phyloP scores from a whole-genome alignment of 1,140 invertebrate genomes.

The Lepidostoma basale region DNA sequence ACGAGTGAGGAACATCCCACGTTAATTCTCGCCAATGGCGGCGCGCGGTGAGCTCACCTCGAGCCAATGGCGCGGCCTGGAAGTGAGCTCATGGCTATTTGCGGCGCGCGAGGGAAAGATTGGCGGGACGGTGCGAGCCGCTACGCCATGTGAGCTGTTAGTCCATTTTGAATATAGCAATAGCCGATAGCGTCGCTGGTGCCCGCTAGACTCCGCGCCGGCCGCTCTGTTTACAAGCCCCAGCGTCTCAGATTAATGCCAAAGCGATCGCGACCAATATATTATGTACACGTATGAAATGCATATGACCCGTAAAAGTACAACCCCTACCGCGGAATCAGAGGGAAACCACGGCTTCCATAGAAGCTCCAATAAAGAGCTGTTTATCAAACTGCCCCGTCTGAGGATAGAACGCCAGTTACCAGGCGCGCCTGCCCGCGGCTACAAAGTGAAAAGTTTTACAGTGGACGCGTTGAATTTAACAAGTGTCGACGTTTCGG shows the following conservation, averaged over 20 bases:
- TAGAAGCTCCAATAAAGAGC: slow-evolving; percentile 1
- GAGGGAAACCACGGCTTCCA: slow-evolving; percentile 8
- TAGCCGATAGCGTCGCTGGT: neutral
- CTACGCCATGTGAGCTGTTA: slow-evolving; percentile 29
- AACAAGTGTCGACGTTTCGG: neutral
- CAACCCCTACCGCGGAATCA: slow-evolving; percentile 6
- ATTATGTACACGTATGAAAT: slow-evolving; percentile 31
- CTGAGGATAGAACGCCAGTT: neutral
- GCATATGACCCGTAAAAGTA: slow-evolving; percentile 18
- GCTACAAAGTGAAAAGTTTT: neutral
- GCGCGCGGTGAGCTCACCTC: slow-evolving; percentile 1
- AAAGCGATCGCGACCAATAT: slow-evolving; percentile 23
- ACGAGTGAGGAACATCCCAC: neutral
- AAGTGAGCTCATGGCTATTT: slow-evolving; percentile 28
- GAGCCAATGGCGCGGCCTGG: neutral
- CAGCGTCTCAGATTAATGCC: neutral
- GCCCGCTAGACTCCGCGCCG: neutral
- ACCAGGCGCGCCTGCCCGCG: neutral
- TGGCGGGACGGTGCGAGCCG: slow-evolving; percentile 4
- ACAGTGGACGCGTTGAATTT: neutral
- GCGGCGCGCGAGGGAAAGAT: neutral
- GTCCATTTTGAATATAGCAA: slow-evolving; percentile 25
- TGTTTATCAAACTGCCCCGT: slow-evolving; percentile 5
- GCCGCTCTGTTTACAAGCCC: neutral
- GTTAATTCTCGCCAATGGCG: slow-evolving; percentile 26